Conservation (phyloP, 2,797 vertebrate species). For the Hippocampus kuda region DNA sequence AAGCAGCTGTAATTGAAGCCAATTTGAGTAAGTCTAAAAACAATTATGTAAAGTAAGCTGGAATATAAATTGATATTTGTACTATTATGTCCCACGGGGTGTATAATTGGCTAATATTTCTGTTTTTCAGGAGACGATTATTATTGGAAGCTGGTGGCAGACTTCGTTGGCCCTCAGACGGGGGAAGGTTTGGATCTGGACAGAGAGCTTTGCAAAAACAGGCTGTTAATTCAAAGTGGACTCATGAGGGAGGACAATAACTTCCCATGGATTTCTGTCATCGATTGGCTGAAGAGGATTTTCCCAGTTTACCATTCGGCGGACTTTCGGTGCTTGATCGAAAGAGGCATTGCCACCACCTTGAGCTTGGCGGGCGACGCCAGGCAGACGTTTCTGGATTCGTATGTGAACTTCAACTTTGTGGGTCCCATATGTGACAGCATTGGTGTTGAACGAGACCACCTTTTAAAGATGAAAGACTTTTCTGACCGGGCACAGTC, state of each 20-base stretch:
- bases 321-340: constrained; percentile 66
- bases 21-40: constrained; percentile 49
- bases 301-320: constrained; percentile 56
- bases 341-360: constrained; percentile 59
- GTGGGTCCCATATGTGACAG: constrained; percentile 72
- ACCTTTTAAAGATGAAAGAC: constrained; percentile 65
- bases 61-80: neutral
- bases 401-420: constrained; percentile 67
- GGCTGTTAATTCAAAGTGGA: constrained; percentile 67
- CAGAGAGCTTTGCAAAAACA: constrained; percentile 54
- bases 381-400: constrained; percentile 56
- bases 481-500: constrained; percentile 63
- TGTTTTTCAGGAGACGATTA: constrained; percentile 62
- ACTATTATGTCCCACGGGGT: neutral
- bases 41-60: neutral
- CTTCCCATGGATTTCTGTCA: constrained; percentile 56
- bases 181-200: constrained; percentile 57
- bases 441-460: constrained; percentile 62
- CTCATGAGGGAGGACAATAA: constrained; percentile 67
- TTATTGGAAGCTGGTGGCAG: constrained; percentile 63
- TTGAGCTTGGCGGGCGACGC: constrained; percentile 54
- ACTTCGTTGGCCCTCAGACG: constrained; percentile 63
- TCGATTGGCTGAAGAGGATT: constrained; percentile 65
- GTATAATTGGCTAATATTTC: neutral
- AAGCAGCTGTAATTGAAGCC: constrained; percentile 36